Conservation (phyloP, 2,113 vertebrate species). For the Mustela lutreola region DNA sequence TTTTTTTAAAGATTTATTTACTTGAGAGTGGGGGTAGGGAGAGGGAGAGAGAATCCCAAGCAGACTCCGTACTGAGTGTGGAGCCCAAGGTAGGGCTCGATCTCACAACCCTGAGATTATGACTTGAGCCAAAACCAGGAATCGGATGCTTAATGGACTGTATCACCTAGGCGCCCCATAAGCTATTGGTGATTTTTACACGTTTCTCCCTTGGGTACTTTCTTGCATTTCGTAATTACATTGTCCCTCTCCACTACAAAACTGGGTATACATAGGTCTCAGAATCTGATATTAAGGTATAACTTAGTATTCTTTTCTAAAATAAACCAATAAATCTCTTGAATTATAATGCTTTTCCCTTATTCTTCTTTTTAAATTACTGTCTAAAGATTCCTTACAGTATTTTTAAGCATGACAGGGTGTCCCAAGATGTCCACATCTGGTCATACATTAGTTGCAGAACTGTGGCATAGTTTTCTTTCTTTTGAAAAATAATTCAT, state of each 20-base stretch:
- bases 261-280: background rate
- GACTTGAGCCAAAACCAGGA: background rate
- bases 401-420: conserved; percentile 50
- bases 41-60: background rate
- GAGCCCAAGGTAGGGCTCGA: background rate
- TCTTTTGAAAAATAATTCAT: conserved; percentile 79
- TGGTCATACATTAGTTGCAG: conserved; percentile 67
- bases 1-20: background rate
- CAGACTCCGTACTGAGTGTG: background rate
- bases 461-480: conserved; percentile 70
- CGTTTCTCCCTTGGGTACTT: background rate
- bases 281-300: conserved; percentile 62
- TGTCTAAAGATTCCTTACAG: conserved; percentile 66
- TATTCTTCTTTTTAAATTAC: conserved; percentile 57
- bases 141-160: background rate
- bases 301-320: conserved; percentile 57
- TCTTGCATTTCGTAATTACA: background rate
- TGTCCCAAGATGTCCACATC: conserved; percentile 66
- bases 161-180: background rate
- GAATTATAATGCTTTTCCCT: conserved; percentile 24
- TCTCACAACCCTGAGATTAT: background rate
- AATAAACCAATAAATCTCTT: conserved; percentile 63
- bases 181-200: background rate
- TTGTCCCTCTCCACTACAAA: background rate
- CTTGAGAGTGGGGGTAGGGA: background rate